phyloP scores from a whole-genome alignment of 2,797 vertebrate species.

The Leptoclinus maculatus region DNA sequence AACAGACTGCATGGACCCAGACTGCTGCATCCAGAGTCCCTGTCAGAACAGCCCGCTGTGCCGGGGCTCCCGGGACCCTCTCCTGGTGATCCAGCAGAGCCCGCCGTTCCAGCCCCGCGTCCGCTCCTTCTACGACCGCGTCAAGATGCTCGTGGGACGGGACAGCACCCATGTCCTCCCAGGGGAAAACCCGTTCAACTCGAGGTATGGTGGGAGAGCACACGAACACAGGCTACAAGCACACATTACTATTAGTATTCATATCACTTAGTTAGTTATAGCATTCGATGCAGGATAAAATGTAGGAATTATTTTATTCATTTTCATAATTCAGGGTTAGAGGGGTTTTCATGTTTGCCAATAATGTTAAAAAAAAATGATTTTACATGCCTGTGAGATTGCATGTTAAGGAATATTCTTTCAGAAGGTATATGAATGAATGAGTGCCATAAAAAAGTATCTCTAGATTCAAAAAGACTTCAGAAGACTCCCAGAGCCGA shows the following conservation, averaged over 20 bases:
- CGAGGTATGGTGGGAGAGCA: constrained; percentile 84
- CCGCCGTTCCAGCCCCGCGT: constrained; percentile 84
- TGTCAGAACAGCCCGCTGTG: constrained; percentile 96
- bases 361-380: neutral
- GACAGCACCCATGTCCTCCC: constrained; percentile 97
- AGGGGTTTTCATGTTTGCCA: neutral
- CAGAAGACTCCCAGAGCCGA: constrained; percentile 3
- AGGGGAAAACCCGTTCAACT: constrained; percentile 96
- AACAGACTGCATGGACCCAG: constrained; percentile 98
- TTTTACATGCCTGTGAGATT: constrained; percentile 1
- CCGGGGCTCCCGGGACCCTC: constrained; percentile 94
- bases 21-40: constrained; percentile 96
- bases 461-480: constrained; percentile 47
- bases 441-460: constrained; percentile 7
- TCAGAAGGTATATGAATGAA: constrained; percentile 34
- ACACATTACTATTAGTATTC: neutral
- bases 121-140: constrained; percentile 95
- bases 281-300: neutral
- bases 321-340: neutral
- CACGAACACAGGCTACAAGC: neutral
- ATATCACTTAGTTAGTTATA: neutral
- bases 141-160: constrained; percentile 95
- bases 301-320: neutral
- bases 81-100: constrained; percentile 95
- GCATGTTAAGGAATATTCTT: constrained; percentile 2